Percentiles rank a stretch among this genome's conserved stretches.
phyloP scores from a whole-genome alignment of 1,140 invertebrate genomes.

The Drosophila simulans region DNA sequence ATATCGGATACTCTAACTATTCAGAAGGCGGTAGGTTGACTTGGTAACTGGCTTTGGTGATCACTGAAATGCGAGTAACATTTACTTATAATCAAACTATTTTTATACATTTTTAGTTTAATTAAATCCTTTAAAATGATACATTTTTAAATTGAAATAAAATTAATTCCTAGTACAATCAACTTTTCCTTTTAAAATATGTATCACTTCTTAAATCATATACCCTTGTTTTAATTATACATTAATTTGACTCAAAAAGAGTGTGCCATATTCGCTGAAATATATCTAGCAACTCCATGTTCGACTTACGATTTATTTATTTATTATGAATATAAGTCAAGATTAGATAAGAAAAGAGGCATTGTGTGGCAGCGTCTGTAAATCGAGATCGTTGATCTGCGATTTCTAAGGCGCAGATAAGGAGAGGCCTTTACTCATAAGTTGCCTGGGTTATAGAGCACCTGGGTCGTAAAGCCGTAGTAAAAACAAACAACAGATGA shows the following conservation, averaged over 20 bases:
- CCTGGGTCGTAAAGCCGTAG: slow-evolving; percentile 13
- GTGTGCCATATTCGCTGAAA: slow-evolving; percentile 5
- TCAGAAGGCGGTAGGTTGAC: background rate
- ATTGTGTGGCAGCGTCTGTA: slow-evolving; percentile 42
- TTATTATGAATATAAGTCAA: slow-evolving; percentile 68
- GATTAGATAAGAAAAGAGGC: slow-evolving; percentile 61
- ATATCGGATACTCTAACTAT: slow-evolving; percentile 21
- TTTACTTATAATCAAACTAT: too few species aligned
- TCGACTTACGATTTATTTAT: slow-evolving; percentile 42
- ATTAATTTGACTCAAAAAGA: background rate
- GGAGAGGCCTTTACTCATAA: slow-evolving; percentile 21
- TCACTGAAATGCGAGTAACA: too few species aligned
- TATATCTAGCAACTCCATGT: background rate
- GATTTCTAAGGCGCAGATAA: slow-evolving; percentile 42
- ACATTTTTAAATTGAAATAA: too few species aligned
- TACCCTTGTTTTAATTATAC: background rate
- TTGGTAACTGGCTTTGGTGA: background rate
- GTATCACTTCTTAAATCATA: too few species aligned
- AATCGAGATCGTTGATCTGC: slow-evolving; percentile 44
- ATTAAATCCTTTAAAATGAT: too few species aligned
- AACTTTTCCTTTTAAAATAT: too few species aligned
- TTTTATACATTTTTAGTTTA: too few species aligned
- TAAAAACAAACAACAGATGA: slow-evolving; percentile 32
- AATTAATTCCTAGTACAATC: too few species aligned
- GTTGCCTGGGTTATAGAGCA: slow-evolving; percentile 28